Evolutionary conservation across 2,797 vertebrate genomes (phyloP).

Genomic region (Muraenolepis orangiensis): DNA sequence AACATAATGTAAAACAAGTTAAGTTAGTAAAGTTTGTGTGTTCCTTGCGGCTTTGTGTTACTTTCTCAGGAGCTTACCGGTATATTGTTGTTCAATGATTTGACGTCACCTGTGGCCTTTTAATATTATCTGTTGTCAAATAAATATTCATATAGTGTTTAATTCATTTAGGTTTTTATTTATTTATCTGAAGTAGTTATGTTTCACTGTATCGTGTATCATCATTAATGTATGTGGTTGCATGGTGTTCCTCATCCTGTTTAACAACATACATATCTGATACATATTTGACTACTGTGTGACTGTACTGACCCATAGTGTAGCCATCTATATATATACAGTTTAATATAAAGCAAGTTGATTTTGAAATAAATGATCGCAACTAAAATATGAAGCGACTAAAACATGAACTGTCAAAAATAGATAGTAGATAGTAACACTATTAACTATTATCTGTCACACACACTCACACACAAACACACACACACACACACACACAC

Average conservation of each 20-base stretch:
- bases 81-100: background rate
- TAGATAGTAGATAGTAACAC: too few relatives aligned
- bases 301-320: background rate
- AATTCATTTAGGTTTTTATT: background rate
- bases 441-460: background rate
- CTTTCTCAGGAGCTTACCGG: background rate
- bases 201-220: background rate
- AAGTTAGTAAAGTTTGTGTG: too few relatives aligned
- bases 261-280: background rate
- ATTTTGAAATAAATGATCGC: background rate
- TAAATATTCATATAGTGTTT: background rate
- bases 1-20: too few relatives aligned
- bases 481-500: conserved; percentile 10
- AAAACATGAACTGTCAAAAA: background rate
- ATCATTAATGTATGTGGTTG: background rate
- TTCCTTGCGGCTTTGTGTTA: background rate
- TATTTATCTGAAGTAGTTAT: background rate
- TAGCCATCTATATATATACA: too few relatives aligned
- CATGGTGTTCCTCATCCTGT: background rate
- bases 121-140: background rate
- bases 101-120: background rate
- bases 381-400: background rate
- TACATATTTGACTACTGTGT: background rate
- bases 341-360: background rate
- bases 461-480: background rate